Evolutionary conservation across 1,140 invertebrate genomes (phyloP).

Genomic region (Drosophila insularis): DNA sequence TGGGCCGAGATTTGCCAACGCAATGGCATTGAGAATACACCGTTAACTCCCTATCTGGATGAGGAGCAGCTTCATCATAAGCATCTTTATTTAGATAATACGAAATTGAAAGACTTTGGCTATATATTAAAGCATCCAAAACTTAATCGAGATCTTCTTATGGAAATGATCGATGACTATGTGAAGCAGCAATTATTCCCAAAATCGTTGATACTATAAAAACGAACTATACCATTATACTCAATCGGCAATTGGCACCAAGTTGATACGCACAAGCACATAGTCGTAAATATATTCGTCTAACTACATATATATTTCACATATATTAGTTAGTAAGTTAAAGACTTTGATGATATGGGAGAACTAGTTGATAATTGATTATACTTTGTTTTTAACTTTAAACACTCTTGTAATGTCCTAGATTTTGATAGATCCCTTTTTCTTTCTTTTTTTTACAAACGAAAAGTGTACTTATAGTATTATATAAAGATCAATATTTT

Average conservation of each 20-base stretch:
- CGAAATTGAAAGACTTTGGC: constrained; percentile 86
- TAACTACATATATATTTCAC: constrained; percentile 2
- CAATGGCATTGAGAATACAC: constrained; percentile 91
- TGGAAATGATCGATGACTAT: constrained; percentile 83
- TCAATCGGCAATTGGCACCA: constrained; percentile 44
- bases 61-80: constrained; percentile 91
- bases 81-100: constrained; percentile 89
- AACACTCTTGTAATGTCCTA: constrained; percentile 37
- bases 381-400: constrained; percentile 51
- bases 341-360: constrained; percentile 32
- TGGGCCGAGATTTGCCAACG: constrained; percentile 93
- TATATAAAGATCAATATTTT: constrained; percentile 60
- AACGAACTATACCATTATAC: not conserved
- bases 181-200: constrained; percentile 76
- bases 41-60: constrained; percentile 93
- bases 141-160: constrained; percentile 85
- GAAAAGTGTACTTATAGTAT: constrained; percentile 82
- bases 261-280: constrained; percentile 60
- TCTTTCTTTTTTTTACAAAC: constrained; percentile 4
- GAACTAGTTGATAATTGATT: not conserved
- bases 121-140: constrained; percentile 85
- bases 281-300: constrained; percentile 3
- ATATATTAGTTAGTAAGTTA: constrained; percentile 42
- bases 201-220: constrained; percentile 64
- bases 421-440: constrained; percentile 22